Conservation (phyloP, 2,797 vertebrate genomes). For the Mus minutoides region DNA sequence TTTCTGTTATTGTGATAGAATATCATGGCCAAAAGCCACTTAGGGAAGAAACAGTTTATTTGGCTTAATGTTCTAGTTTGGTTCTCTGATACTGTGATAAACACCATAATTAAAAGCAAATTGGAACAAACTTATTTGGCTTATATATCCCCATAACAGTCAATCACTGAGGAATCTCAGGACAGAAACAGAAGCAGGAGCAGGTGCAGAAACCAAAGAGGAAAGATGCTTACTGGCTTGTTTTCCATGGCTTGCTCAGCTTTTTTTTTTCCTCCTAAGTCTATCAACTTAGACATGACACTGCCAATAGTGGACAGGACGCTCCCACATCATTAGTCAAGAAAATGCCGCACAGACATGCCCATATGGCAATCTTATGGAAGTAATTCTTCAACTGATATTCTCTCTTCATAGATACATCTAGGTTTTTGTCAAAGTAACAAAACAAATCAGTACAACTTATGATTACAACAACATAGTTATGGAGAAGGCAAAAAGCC, state of each 20-base stretch:
- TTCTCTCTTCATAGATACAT: not conserved
- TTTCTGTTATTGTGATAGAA: not conserved
- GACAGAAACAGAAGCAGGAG: not conserved
- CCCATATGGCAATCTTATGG: not conserved
- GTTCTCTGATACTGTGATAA: not conserved
- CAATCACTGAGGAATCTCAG: not conserved
- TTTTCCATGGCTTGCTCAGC: not conserved
- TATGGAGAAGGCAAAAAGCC: not conserved
- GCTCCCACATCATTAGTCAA: not conserved
- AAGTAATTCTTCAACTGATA: not conserved
- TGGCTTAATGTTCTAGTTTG: not conserved
- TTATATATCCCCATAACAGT: not conserved
- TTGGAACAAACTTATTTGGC: not conserved
- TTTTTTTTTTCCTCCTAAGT: not conserved
- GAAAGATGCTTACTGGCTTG: not conserved
- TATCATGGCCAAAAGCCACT: not conserved
- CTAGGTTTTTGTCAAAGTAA: not conserved
- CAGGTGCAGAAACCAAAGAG: not conserved
- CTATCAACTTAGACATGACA: not conserved
- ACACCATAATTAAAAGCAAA: not conserved
- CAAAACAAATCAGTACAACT: not conserved
- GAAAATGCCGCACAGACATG: not conserved
- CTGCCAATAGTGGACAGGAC: not conserved
- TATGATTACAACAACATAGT: not conserved
- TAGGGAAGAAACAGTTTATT: not conserved